A percentile compares a stretch with the other conserved stretches of the same genome.
phyloP scores from a whole-genome alignment of 2,888 invertebrate genomes.

The Linnaemya vulpina region DNA sequence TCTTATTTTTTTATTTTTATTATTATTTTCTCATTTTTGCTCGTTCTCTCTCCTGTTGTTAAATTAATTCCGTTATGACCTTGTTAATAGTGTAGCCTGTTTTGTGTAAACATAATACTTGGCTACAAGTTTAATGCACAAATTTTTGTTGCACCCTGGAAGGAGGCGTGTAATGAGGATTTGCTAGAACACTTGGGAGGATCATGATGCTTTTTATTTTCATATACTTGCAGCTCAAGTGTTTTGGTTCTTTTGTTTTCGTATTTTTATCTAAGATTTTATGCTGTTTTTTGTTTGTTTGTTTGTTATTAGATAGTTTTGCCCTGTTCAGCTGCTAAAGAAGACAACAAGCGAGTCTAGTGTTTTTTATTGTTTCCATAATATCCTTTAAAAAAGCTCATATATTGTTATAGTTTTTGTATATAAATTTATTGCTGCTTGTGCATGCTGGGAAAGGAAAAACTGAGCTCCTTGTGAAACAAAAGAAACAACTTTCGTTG shows the following conservation, averaged over 20 bases:
- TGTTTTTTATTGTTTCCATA: neutral
- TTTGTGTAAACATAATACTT: neutral
- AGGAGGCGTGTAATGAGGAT: neutral
- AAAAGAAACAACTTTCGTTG: neutral
- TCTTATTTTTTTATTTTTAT: no score
- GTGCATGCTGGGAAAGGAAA: neutral
- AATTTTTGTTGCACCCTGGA: constrained; percentile 6
- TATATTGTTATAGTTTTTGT: constrained; percentile 13
- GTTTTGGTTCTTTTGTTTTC: neutral
- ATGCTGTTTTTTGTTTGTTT: constrained; percentile 42
- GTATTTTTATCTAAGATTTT: constrained; percentile 41
- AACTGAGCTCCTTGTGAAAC: neutral
- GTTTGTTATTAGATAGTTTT: no score
- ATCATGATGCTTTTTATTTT: constrained; percentile 2
- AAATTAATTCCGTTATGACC: constrained; percentile 46
- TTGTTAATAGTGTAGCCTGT: constrained; percentile 39
- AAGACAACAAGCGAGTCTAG: constrained; percentile 6
- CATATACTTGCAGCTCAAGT: neutral
- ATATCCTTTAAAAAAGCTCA: constrained; percentile 24
- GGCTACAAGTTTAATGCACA: neutral
- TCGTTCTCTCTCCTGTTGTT: neutral
- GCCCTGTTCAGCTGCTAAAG: neutral
- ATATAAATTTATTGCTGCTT: neutral
- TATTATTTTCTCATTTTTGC: neutral
- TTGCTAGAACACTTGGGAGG: constrained; percentile 21